Percentiles rank a stretch among this genome's conserved stretches.
These are phyloP conservation scores for Phoxinus dragarum DNA, from an alignment of 2,797 vertebrate genomes.

Conservation along the genomic window DNA sequence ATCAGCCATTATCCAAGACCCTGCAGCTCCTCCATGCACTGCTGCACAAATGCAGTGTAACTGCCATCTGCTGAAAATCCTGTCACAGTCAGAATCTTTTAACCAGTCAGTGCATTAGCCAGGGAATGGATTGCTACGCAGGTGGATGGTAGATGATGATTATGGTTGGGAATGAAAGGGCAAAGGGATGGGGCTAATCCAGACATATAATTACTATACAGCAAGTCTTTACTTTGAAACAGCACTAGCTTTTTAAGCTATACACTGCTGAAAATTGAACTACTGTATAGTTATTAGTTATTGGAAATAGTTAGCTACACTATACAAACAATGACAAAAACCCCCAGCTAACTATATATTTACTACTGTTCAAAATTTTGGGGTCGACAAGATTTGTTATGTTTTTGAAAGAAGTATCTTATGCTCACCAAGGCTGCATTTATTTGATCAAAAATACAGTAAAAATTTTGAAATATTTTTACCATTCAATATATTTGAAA, in stretches of 20 bases:
- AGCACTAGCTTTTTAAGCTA: not conserved
- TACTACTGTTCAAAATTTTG: not conserved
- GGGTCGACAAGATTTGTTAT: not conserved
- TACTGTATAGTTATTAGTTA: not conserved
- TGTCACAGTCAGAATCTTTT: constrained; percentile 68
- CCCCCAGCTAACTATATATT: not conserved
- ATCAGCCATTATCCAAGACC: constrained; percentile 63
- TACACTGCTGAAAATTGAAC: not conserved
- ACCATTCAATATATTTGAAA: not conserved
- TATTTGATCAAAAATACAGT: not conserved
- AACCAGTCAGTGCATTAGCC: constrained; percentile 58
- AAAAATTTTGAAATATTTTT: not conserved
- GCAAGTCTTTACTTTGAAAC: constrained; percentile 4
- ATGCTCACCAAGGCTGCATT: not conserved
- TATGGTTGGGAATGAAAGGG: constrained; percentile 55
- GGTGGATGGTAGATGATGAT: constrained; percentile 53
- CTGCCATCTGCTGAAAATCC: constrained; percentile 67
- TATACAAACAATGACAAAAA: not conserved
- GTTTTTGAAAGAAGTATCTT: not conserved
- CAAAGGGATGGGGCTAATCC: not conserved
- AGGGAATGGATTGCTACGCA: constrained; percentile 47
- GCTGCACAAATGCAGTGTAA: constrained; percentile 66
- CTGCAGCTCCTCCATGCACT: constrained; percentile 60
- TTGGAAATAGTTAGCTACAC: not conserved
- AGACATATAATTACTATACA: not conserved